A percentile compares a stretch with the other conserved stretches of the same genome.
Conservation (phyloP, 2,113 vertebrate genomes). For the Symphodus melops region DNA sequence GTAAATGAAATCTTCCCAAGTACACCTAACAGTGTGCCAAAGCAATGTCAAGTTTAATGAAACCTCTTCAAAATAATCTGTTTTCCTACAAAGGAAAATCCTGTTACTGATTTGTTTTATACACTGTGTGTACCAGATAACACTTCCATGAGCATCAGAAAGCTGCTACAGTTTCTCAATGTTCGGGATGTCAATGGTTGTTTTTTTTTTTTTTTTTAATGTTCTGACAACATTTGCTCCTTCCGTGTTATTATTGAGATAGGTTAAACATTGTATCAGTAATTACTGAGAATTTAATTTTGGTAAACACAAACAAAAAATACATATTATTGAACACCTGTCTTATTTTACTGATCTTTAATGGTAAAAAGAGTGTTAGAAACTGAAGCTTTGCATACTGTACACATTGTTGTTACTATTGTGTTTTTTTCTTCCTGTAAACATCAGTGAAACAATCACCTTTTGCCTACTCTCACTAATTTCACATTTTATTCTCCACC, state of each 20-base stretch:
- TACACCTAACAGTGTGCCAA: slow-evolving; percentile 39
- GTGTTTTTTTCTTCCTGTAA: too few relatives aligned
- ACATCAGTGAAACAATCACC: not conserved
- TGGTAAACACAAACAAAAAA: too few relatives aligned
- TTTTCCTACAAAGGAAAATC: slow-evolving; percentile 24
- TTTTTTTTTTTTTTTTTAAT: too few relatives aligned
- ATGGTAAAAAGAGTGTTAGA: not conserved
- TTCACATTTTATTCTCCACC: too few relatives aligned
- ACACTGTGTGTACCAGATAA: slow-evolving; percentile 21
- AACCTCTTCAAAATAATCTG: slow-evolving; percentile 35
- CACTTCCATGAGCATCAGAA: slow-evolving; percentile 7
- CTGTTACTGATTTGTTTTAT: not conserved
- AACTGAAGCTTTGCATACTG: not conserved
- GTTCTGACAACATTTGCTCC: too few relatives aligned
- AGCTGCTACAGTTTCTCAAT: not conserved
- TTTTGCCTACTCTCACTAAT: too few relatives aligned
- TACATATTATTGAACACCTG: too few relatives aligned
- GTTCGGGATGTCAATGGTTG: not conserved
- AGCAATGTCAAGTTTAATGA: slow-evolving; percentile 36
- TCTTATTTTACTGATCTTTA: not conserved
- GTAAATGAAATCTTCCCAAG: slow-evolving; percentile 71
- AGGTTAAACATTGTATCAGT: too few relatives aligned
- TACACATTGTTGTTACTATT: not conserved
- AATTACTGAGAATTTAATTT: too few relatives aligned
- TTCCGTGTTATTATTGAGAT: too few relatives aligned